A percentile compares a stretch with the other conserved stretches of the same genome.
Evolutionary conservation across 2,888 invertebrate species (phyloP).

Genomic region (Prosopocoilus inquinatus): DNA sequence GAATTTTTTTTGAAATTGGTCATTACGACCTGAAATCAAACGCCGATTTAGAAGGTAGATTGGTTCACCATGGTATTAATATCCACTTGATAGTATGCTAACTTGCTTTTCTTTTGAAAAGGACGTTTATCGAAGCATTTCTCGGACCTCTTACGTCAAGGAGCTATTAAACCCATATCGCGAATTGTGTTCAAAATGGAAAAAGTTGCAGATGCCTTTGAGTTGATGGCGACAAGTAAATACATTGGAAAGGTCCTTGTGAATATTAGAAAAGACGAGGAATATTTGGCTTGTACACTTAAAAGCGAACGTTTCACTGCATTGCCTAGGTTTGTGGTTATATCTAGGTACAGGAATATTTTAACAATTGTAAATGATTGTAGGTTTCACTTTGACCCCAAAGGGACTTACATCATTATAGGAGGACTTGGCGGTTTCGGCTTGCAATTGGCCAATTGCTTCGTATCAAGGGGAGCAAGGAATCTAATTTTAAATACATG

Average conservation of each 20-base stretch:
- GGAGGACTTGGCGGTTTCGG: constrained; percentile 93
- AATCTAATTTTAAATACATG: constrained; percentile 80
- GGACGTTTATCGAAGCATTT: neutral
- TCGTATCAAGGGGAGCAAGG: constrained; percentile 77
- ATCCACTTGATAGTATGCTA: constrained; percentile 31
- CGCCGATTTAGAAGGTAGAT: constrained; percentile 61
- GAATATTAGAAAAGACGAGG: constrained; percentile 39
- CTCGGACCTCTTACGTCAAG: constrained; percentile 35
- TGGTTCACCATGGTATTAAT: constrained; percentile 51
- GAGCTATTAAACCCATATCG: constrained; percentile 68
- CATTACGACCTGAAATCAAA: too few relatives aligned
- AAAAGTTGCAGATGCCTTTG: constrained; percentile 72
- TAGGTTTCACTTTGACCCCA: constrained; percentile 22
- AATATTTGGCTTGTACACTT: constrained; percentile 26
- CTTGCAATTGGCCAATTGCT: constrained; percentile 83
- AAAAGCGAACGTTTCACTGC: constrained; percentile 15
- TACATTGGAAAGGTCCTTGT: constrained; percentile 74
- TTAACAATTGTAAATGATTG: constrained; percentile 44
- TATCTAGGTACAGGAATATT: neutral
- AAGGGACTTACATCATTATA: constrained; percentile 52
- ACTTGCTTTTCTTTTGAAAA: neutral
- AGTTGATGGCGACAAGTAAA: constrained; percentile 65
- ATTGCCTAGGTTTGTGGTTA: constrained; percentile 26
- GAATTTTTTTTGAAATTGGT: constrained; percentile 81
- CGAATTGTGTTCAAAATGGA: constrained; percentile 62